Conservation (phyloP, 2,113 vertebrate species). For the Cyanistes caeruleus region DNA sequence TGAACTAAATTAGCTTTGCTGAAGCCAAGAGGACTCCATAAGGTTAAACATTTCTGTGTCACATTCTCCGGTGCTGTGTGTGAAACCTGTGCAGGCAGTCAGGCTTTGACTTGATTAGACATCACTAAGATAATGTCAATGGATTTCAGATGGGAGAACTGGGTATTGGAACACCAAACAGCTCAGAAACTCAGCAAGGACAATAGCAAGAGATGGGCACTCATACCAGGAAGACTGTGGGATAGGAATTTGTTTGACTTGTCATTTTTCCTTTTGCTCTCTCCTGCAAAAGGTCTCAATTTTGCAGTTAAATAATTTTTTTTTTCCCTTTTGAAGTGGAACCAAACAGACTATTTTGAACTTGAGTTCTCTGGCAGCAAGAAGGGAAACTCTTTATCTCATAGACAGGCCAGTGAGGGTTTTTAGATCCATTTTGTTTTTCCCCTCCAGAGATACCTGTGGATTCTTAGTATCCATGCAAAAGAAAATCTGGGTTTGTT, state of each 20-base stretch:
- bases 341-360: neutral
- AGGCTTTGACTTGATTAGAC: neutral
- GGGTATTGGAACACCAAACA: fast-evolving
- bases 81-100: neutral
- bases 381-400: neutral
- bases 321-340: neutral
- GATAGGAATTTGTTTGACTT: constrained; percentile 25
- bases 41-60: neutral
- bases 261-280: neutral
- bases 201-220: neutral
- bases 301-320: neutral
- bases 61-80: neutral
- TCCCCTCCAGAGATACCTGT: neutral
- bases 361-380: neutral
- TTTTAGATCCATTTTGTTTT: neutral
- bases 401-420: neutral
- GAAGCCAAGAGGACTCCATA: neutral
- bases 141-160: neutral
- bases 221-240: neutral
- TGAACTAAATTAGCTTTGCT: neutral
- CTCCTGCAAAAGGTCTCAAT: neutral
- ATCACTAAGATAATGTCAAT: neutral
- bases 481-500: neutral
- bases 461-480: neutral
- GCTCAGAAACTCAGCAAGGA: neutral